Evolutionary conservation across 64 coral and sea anemone genomes (phyloP).

Genomic region (Cladopsammia gracilis): DNA sequence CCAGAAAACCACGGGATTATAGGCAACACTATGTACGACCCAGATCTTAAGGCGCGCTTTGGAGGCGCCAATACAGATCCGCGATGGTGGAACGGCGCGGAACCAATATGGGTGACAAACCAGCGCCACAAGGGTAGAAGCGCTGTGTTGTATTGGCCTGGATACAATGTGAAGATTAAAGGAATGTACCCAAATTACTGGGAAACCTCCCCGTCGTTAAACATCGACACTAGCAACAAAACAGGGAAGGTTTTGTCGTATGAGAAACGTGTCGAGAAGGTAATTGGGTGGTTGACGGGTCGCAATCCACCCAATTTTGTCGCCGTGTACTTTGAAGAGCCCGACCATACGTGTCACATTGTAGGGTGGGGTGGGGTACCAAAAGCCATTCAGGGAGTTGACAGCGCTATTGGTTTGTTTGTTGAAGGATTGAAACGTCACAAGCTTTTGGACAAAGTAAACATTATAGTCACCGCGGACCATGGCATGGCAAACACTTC

Average conservation of each 20-base stretch:
- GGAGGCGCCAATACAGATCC: slow-evolving; percentile 75
- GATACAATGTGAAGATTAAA: slow-evolving; percentile 80
- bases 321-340: slow-evolving; percentile 87
- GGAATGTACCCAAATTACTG: slow-evolving; percentile 55
- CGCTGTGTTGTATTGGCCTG: slow-evolving; percentile 86
- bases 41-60: slow-evolving; percentile 72
- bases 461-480: slow-evolving; percentile 87
- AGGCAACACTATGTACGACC: slow-evolving; percentile 89
- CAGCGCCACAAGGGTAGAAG: slow-evolving; percentile 80
- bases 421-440: slow-evolving; percentile 41
- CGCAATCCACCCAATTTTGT: slow-evolving; percentile 85
- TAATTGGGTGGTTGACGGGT: slow-evolving; percentile 70
- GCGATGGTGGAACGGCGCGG: slow-evolving; percentile 83
- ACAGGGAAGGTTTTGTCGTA: slow-evolving; percentile 56
- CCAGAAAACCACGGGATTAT: slow-evolving; percentile 91
- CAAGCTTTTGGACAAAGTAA: slow-evolving; percentile 60
- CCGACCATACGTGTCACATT: slow-evolving; percentile 72
- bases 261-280: slow-evolving; percentile 62
- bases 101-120: slow-evolving; percentile 95
- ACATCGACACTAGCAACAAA: slow-evolving; percentile 67
- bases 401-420: slow-evolving; percentile 69
- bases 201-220: slow-evolving; percentile 49
- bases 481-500: slow-evolving; percentile 80
- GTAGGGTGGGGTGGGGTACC: slow-evolving; percentile 52
- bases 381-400: slow-evolving; percentile 52